Percentiles rank a stretch among this genome's conserved stretches.
phyloP scores from a whole-genome alignment of 1,140 invertebrate genomes.

The Eriocheir sinensis region DNA sequence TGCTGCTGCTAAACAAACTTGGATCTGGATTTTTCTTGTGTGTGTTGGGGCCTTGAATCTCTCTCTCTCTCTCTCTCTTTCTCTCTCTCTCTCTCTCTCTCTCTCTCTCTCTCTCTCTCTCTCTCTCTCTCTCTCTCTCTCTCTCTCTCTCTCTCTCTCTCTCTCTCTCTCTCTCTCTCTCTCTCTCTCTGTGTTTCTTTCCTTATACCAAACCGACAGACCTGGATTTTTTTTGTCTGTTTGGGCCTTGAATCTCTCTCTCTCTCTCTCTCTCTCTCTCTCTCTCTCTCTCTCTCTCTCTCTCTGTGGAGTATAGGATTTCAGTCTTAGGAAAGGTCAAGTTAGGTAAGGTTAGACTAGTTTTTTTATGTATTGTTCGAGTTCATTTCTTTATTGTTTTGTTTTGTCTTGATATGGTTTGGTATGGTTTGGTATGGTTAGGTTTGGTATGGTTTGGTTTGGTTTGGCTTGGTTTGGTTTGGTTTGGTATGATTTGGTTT shows the following conservation, averaged over 20 bases:
- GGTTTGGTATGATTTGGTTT: background rate
- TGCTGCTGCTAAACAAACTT: no score
- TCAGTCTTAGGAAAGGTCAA: background rate
- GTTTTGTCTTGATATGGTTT: background rate
- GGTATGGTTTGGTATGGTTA: background rate
- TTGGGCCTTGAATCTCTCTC: background rate
- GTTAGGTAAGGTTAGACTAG: constrained; percentile 25
- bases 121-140: background rate
- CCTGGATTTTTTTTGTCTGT: no score
- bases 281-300: background rate
- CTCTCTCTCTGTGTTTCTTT: constrained; percentile 3
- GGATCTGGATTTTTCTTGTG: no score
- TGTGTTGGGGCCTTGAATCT: no score
- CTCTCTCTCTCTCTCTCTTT: no score
- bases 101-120: constrained; percentile 38
- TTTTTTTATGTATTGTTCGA: background rate
- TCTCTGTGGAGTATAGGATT: no score
- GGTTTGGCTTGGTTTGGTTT: background rate
- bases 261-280: no score
- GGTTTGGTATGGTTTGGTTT: background rate
- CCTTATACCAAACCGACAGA: no score
- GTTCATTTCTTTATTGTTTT: background rate
- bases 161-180: background rate
- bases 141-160: background rate
- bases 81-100: no score